phyloP scores from a whole-genome alignment of 2,113 vertebrate genomes.

The Ciconia stormi region DNA sequence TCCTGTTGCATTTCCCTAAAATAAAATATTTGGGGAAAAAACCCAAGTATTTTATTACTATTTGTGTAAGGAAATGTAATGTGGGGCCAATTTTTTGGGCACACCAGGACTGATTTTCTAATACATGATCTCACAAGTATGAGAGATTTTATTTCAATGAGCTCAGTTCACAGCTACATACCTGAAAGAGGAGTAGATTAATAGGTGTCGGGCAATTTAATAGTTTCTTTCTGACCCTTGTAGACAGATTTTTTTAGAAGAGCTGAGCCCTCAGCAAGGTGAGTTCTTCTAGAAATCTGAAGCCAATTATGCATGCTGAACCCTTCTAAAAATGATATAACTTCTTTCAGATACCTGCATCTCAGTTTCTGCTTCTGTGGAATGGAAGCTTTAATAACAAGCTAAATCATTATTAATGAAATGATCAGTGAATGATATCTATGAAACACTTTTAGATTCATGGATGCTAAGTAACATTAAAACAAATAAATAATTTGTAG shows the following conservation, averaged over 20 bases:
- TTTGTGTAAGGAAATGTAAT: slow-evolving; percentile 10
- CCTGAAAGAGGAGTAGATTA: slow-evolving; percentile 27
- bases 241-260: slow-evolving; percentile 9
- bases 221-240: slow-evolving; percentile 27
- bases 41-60: not conserved
- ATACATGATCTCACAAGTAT: not conserved
- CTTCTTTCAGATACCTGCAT: not conserved
- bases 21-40: not conserved
- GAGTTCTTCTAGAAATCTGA: slow-evolving; percentile 4
- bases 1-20: slow-evolving; percentile 39
- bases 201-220: slow-evolving; percentile 25
- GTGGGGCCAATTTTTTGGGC: not conserved
- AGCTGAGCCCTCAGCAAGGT: not conserved
- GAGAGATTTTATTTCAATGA: slow-evolving; percentile 44
- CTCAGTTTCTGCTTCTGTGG: not conserved
- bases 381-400: not conserved
- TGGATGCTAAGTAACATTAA: not conserved
- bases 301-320: not conserved
- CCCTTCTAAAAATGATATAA: not conserved
- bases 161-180: slow-evolving; percentile 11
- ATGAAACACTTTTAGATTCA: not conserved
- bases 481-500: not conserved
- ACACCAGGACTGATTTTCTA: not conserved
- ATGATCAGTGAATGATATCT: not conserved
- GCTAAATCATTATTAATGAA: not conserved